Base-by-base conservation (phyloP, 2,113 vertebrate genomes). In the Alethe castanea region DNA sequence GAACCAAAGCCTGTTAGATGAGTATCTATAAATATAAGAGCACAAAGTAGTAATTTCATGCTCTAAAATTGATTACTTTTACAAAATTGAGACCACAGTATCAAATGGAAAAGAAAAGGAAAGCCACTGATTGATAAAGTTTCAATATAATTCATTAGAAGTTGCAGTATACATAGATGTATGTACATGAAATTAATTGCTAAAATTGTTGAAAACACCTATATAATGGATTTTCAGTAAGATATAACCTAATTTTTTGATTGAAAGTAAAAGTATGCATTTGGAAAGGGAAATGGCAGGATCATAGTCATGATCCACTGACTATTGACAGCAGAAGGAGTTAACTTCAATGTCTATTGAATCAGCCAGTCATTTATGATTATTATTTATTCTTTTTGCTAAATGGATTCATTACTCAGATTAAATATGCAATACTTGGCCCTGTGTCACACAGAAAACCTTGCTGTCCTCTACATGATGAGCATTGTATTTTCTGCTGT, bases 371-470 rank as follows among this genome's bases (percentile, higher is more conserved):
- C 81, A 82, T 90, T 95, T 95, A 85, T 81, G 53, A 93, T 80
- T 82, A 50, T 82, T 96, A 89, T 95, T 96, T 96, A 89, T 95
- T 80, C 59, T 53, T 92, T 90, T 93, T 88, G 62, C 36, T 95
- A 90, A 93, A 57, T 60, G 25, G 38, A 54, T 80, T 94, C 5
- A 74, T 93, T 93, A 86, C 40, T 93, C 67, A 81, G 47, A 12
- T 86, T 59, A 50, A 81, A 72, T 52, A 47, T 0, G 5, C 36
- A 88, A 40, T 47, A 73, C 23, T 35, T 78, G 60, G 24, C 40
- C 64, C 40, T 60, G 22, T 71, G 56, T 70, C 36, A 40, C 60
- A 56, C 12, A 77, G 61, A 60, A 77, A 82, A 72, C 9, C 54
- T 66, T 64, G 5, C 22, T 56, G 40, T 81, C 36, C 35, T 1